phyloP scores from a whole-genome alignment of 1,140 invertebrate species.

The Bemisia tabaci region DNA sequence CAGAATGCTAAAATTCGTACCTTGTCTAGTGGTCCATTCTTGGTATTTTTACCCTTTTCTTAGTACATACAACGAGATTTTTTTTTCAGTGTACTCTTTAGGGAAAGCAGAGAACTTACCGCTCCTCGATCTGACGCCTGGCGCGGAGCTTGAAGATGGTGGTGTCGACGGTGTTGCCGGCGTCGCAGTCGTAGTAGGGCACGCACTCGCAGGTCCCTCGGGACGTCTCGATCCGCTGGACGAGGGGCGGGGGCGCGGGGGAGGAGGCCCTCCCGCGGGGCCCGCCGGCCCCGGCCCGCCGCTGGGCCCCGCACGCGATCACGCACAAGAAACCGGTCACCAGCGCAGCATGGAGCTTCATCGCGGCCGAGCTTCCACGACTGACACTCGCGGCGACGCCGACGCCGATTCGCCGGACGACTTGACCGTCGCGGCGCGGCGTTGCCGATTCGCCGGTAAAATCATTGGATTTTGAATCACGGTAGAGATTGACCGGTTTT shows the following conservation, averaged over 20 bases:
- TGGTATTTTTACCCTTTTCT: no score
- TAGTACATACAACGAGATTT: no score
- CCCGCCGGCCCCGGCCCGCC: no score
- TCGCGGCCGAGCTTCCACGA: not conserved
- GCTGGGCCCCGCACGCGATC: not conserved
- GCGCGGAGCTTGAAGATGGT: not conserved
- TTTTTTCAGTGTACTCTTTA: no score
- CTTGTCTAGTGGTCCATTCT: no score
- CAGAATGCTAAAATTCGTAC: no score
- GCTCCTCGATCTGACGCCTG: not conserved
- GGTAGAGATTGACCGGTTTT: no score
- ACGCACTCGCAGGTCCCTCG: constrained; percentile 31
- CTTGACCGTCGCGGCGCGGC: no score
- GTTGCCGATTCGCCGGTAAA: no score
- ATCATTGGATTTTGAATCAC: no score
- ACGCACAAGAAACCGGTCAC: not conserved
- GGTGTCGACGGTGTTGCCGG: constrained; percentile 34
- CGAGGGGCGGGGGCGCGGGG: not conserved
- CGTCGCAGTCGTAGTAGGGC: constrained; percentile 39
- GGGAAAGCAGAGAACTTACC: not conserved
- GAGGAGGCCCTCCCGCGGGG: not conserved
- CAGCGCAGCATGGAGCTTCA: not conserved
- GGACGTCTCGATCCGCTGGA: not conserved
- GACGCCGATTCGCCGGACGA: no score
- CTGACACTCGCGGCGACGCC: no score